Evolutionary conservation across 2,797 vertebrate genomes (phyloP).

Genomic region (Galagoides demidoff): DNA sequence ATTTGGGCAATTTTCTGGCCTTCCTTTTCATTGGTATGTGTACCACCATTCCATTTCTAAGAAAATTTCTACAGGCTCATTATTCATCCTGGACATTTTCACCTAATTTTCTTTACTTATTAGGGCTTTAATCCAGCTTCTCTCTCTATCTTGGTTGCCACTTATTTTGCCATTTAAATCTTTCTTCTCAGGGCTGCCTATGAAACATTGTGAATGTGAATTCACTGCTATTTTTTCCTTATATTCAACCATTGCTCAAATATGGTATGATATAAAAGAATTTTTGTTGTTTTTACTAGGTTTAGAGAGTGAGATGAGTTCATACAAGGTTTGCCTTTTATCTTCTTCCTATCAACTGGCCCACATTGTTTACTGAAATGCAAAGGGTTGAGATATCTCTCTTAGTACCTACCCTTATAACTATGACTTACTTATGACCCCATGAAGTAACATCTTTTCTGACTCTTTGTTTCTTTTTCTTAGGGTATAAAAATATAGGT

Average conservation of each 20-base stretch:
- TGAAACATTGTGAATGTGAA: background rate
- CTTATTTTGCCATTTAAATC: background rate
- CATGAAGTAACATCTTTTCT: background rate
- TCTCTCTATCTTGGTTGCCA: background rate
- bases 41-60: background rate
- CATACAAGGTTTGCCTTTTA: background rate
- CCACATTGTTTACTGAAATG: background rate
- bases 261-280: background rate
- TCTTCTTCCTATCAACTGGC: background rate
- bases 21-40: background rate
- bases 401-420: background rate
- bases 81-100: background rate
- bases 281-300: background rate
- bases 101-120: background rate
- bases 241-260: background rate
- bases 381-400: background rate
- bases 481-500: no score
- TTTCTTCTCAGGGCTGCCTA: background rate
- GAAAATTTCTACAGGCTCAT: background rate
- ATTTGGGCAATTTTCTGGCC: background rate
- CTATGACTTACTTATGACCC: background rate
- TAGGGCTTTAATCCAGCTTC: background rate
- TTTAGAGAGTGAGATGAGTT: background rate
- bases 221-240: background rate
- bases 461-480: background rate